These are phyloP conservation scores for Protonemura montana DNA, from an alignment of 2,888 invertebrate species.

Conservation along the genomic window DNA sequence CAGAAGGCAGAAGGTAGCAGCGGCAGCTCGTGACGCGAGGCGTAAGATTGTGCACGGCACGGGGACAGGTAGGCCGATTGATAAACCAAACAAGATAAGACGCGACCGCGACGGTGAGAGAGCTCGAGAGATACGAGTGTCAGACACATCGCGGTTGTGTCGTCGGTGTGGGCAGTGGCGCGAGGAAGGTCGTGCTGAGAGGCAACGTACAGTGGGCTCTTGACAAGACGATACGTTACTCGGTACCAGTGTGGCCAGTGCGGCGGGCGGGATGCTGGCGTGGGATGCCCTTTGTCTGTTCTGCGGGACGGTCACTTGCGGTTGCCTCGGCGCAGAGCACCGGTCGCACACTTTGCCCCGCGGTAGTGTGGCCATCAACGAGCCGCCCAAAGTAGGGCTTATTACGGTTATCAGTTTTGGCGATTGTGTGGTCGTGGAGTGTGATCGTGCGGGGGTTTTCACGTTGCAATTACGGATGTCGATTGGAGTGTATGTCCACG, in stretches of 20 bases:
- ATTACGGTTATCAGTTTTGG: neutral
- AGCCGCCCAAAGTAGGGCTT: neutral
- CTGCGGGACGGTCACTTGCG: slow-evolving; percentile 29
- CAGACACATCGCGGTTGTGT: neutral
- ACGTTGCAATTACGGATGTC: too few relatives aligned
- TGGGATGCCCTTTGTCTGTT: slow-evolving; percentile 15
- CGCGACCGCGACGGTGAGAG: neutral
- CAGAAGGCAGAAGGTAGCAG: neutral
- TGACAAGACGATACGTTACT: too few relatives aligned
- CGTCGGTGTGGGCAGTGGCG: neutral
- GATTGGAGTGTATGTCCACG: too few relatives aligned
- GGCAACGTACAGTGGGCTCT: too few relatives aligned
- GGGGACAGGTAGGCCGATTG: slow-evolving; percentile 5
- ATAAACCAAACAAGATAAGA: slow-evolving; percentile 12
- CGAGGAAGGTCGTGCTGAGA: neutral
- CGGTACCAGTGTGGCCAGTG: too few relatives aligned
- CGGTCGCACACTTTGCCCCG: slow-evolving; percentile 24
- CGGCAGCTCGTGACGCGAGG: neutral
- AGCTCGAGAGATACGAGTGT: neutral
- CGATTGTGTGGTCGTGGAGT: neutral
- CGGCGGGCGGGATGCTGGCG: neutral
- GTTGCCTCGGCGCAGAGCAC: neutral
- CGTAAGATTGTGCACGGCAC: neutral
- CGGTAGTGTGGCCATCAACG: neutral
- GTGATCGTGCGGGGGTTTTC: too few relatives aligned